Percentiles rank a stretch among this genome's conserved stretches.
Evolutionary conservation across 2,113 vertebrate species (phyloP).

Genomic region (Salminus brasiliensis): DNA sequence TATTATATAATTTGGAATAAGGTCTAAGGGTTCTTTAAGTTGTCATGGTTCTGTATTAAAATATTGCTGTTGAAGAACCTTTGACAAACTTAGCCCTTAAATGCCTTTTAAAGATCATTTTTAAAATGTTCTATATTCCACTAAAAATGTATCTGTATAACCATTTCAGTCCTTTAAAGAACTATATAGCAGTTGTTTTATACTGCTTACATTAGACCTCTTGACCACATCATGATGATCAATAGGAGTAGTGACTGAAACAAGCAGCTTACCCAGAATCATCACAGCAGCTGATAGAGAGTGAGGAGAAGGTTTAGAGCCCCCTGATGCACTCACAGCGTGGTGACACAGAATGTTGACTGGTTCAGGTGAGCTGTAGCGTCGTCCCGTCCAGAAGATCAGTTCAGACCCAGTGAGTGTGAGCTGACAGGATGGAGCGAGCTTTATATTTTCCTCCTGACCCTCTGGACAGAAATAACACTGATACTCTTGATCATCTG

Average conservation of each 20-base stretch:
- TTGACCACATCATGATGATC: background rate
- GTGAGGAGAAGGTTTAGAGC: background rate
- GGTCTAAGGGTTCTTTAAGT: no score
- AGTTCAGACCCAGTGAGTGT: constrained; percentile 37
- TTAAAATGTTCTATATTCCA: no score
- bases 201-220: no score
- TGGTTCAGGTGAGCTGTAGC: background rate
- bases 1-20: no score
- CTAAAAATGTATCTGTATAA: no score
- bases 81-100: no score
- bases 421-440: constrained; percentile 11
- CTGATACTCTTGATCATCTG: background rate
- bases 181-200: no score
- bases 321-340: background rate
- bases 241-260: background rate
- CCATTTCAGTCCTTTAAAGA: no score
- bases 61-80: no score
- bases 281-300: background rate
- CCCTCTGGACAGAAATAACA: constrained; percentile 33
- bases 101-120: no score
- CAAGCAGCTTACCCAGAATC: background rate
- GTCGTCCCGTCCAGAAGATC: constrained; percentile 15
- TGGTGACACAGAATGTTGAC: constrained; percentile 27
- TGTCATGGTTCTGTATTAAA: no score
- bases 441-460: background rate